Base-by-base conservation (phyloP, 1,140 invertebrate species). In the Matsumurasca onukii region DNA sequence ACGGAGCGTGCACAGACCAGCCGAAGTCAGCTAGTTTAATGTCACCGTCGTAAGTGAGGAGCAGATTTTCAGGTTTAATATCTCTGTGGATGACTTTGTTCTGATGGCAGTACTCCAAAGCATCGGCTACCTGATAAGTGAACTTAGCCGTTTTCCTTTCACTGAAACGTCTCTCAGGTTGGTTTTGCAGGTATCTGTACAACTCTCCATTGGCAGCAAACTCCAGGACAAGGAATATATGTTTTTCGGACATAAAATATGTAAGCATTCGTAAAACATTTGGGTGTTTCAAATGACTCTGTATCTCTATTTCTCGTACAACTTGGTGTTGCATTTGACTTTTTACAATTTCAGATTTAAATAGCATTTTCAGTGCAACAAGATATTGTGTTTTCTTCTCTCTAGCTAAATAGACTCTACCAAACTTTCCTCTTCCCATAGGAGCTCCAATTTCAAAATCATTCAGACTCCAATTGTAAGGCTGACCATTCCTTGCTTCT, bases 251-350 rank as follows among this genome's bases (percentile, higher is more conserved):
- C 78, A 95, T 89, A 77, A 99, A 99, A 83, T 93, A 98, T 5
- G 92, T 93, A 70, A 91, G 86, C 71, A 99, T 78, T 24, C 91
- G 86, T 31, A 98, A 79, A 76, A 98, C 94, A 77, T 99, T 89
- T 22, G 93, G 93, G 82, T 98, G 97, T 71, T 86, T 87, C 45
- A 98, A 84, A 80, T 94, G 93, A 30, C 91, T 91, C 76, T 98
- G 96, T 77, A 98, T 98, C 84, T 98, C 96, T 76, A 98, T 96
- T 85, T 98, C 97, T 73, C 95, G 82, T 73, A 95, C 79, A 0
- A 94, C 87, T 31, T 73, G 69, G 55, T 67, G 69, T 64, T 73
- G 66, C 73, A 74, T 72, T 13, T 69, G 61, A 39, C 68, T 66
- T 57, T 90, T 88, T 2, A 86, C 80, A 31, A 97, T 81, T 80